Conservation (phyloP, 2,113 vertebrate species). For the Pogonocichla stellata region DNA sequence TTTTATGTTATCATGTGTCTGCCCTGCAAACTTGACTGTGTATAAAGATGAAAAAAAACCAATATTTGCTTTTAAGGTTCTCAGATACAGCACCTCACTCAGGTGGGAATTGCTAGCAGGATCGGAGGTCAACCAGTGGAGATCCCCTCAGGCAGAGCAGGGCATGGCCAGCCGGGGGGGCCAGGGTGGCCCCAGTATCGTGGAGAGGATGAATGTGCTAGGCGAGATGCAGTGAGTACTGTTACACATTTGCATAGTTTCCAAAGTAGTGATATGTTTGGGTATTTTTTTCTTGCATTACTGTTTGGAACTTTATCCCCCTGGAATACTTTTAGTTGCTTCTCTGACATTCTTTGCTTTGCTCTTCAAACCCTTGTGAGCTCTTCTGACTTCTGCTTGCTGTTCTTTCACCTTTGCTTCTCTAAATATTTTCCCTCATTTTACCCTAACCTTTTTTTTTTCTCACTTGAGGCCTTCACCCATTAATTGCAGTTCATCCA, state of each 20-base stretch:
- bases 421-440: slow-evolving; percentile 33
- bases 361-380: slow-evolving; percentile 25
- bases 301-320: slow-evolving; percentile 17
- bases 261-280: slow-evolving; percentile 40
- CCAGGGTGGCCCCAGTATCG: slow-evolving; percentile 86
- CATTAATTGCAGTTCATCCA: slow-evolving; percentile 48
- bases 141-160: slow-evolving; percentile 75
- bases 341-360: slow-evolving; percentile 60
- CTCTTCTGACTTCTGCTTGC: slow-evolving; percentile 53
- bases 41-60: slow-evolving; percentile 57
- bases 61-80: slow-evolving; percentile 81
- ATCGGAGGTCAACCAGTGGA: slow-evolving; percentile 85
- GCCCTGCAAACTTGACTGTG: slow-evolving; percentile 59
- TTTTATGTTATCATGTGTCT: slow-evolving; percentile 60
- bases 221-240: slow-evolving; percentile 88
- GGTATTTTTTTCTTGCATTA: slow-evolving; percentile 48
- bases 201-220: slow-evolving; percentile 81
- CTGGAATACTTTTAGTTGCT: slow-evolving; percentile 58
- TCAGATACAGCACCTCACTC: slow-evolving; percentile 93
- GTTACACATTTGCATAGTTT: slow-evolving; percentile 55
- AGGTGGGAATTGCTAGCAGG: slow-evolving; percentile 88
- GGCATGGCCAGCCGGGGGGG: slow-evolving; percentile 81
- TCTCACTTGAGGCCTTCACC: slow-evolving; percentile 23
- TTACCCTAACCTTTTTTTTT: slow-evolving; percentile 34
- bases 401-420: slow-evolving; percentile 19